Evolutionary conservation across 2,113 vertebrate genomes (phyloP).

Genomic region (Entelurus aequoreus): DNA sequence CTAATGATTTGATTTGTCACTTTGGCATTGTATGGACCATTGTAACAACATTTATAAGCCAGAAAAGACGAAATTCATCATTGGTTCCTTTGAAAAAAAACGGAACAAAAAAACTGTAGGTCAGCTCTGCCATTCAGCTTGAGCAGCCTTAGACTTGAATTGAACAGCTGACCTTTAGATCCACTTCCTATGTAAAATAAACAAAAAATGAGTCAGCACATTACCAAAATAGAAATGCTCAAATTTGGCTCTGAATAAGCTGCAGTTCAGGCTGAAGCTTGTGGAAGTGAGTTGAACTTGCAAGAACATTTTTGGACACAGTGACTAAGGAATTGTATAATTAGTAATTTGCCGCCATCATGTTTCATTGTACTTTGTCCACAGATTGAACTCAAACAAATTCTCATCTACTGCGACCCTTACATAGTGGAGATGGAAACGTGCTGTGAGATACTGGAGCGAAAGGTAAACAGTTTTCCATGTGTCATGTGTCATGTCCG

Average conservation of each 20-base stretch:
- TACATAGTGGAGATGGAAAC: constrained; percentile 76
- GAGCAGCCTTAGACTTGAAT: constrained; percentile 19
- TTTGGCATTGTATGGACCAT: too few species aligned
- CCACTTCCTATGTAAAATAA: constrained; percentile 11
- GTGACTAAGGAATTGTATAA: not conserved
- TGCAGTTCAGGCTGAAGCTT: not conserved
- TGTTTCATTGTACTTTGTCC: constrained; percentile 17
- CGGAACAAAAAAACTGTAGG: constrained; percentile 14
- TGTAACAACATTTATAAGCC: too few species aligned
- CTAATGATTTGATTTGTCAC: too few species aligned
- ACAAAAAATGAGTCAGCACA: not conserved
- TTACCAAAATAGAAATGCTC: not conserved
- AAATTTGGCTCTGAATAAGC: constrained; percentile 6
- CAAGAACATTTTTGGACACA: not conserved
- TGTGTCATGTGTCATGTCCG: not conserved
- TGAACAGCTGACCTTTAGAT: constrained; percentile 26
- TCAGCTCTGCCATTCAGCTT: constrained; percentile 20
- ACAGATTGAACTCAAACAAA: constrained; percentile 87
- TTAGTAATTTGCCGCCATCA: constrained; percentile 8
- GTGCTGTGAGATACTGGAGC: constrained; percentile 81
- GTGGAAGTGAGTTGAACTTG: not conserved
- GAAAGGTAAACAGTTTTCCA: constrained; percentile 70
- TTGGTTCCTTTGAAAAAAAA: not conserved
- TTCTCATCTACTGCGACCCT: constrained; percentile 86
- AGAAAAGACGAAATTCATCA: too few species aligned